These are phyloP conservation scores for Crossaster papposus DNA, from an alignment of 53 echinoderm and acorn worm genomes.

Conservation along the genomic window DNA sequence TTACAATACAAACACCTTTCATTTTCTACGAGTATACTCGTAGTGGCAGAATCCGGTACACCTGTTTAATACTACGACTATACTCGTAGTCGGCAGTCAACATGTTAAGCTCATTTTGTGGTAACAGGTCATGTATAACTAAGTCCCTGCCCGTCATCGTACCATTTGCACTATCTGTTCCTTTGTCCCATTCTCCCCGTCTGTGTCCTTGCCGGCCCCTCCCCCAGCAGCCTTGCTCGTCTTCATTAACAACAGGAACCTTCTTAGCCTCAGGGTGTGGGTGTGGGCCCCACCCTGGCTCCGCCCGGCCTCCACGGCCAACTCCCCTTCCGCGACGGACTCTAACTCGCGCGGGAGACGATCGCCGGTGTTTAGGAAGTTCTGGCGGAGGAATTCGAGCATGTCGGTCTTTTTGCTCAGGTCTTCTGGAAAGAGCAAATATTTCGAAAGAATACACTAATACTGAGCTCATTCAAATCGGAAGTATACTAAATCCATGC, in stretches of 20 bases:
- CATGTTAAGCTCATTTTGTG: too few species aligned
- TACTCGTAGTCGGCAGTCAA: too few species aligned
- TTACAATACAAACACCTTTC: too few species aligned
- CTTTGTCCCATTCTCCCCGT: constrained; percentile 24
- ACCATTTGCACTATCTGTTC: background rate
- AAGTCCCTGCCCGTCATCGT: background rate
- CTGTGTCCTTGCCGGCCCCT: background rate
- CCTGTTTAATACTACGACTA: too few species aligned
- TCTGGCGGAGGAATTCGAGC: constrained; percentile 57
- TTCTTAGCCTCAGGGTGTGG: constrained; percentile 40
- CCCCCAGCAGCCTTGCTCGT: background rate
- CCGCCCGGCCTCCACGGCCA: constrained; percentile 5
- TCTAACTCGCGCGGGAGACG: constrained; percentile 27
- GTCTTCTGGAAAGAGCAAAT: constrained; percentile 14
- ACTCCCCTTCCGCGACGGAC: constrained; percentile 20
- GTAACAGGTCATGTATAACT: too few species aligned
- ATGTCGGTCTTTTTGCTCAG: constrained; percentile 45
- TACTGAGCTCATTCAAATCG: too few species aligned
- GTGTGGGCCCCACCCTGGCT: background rate
- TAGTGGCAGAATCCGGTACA: too few species aligned
- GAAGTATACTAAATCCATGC: too few species aligned
- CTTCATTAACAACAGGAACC: constrained; percentile 29
- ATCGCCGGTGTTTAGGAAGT: background rate
- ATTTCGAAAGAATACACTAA: background rate
- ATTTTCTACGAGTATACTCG: too few species aligned